phyloP scores from a whole-genome alignment of 2,113 vertebrate species.

The Salvelinus alpinus region DNA sequence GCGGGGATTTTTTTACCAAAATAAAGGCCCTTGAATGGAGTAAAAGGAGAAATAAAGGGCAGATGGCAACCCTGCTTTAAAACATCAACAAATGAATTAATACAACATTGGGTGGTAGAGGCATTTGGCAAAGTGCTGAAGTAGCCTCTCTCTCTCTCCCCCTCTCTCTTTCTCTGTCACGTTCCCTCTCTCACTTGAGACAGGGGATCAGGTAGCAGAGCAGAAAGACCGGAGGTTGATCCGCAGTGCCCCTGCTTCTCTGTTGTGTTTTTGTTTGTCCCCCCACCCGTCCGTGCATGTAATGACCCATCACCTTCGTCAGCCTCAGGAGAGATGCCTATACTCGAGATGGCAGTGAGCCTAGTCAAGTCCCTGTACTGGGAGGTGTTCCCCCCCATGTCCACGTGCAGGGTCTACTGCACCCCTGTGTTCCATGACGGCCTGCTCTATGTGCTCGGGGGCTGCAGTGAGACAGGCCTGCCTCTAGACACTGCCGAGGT shows the following conservation, averaged over 20 bases:
- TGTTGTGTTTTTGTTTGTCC: background rate
- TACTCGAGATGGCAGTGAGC: conserved; percentile 82
- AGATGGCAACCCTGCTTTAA: conserved; percentile 39
- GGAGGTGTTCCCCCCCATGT: conserved; percentile 90
- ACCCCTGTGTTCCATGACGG: conserved; percentile 83
- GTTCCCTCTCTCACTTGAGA: background rate
- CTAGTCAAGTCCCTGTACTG: conserved; percentile 82
- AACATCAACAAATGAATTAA: conserved; percentile 59
- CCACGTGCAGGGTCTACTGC: conserved; percentile 89
- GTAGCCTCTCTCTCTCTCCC: conserved; percentile 1
- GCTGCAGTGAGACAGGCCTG: conserved; percentile 84
- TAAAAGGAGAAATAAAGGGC: conserved; percentile 26
- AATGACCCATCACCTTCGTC: background rate
- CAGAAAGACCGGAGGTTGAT: too few species aligned
- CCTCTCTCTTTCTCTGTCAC: background rate
- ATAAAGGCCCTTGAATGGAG: conserved; percentile 17
- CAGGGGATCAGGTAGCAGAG: too few species aligned
- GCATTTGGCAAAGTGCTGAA: conserved; percentile 47
- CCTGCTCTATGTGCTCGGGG: conserved; percentile 89
- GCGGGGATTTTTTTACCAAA: background rate
- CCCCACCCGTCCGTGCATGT: background rate
- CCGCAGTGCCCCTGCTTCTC: conserved; percentile 4
- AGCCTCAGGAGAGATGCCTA: conserved; percentile 69
- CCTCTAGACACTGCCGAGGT: conserved; percentile 85
- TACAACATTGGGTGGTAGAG: conserved; percentile 60